Conservation (phyloP, 2,113 vertebrate species). For the Varanus komodoensis region DNA sequence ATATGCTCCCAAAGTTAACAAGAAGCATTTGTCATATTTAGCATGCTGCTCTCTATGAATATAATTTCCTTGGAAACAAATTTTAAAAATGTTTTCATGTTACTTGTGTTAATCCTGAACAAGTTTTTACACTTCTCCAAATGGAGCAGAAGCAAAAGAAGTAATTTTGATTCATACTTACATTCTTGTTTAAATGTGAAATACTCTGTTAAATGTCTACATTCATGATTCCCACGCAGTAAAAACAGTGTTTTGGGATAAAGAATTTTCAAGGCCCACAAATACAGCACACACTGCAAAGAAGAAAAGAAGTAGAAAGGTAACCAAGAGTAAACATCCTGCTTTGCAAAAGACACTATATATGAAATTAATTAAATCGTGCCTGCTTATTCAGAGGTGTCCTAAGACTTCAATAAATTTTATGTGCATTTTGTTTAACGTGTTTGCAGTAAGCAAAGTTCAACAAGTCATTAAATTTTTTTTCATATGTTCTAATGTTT, state of each 20-base stretch:
- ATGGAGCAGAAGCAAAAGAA: slow-evolving; percentile 1
- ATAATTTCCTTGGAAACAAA: background rate
- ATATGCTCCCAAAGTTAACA: background rate
- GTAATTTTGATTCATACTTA: slow-evolving; percentile 81
- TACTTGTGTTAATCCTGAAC: background rate
- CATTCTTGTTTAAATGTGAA: slow-evolving; percentile 99
- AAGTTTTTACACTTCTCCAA: background rate
- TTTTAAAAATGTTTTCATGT: background rate
- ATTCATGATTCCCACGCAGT: slow-evolving; percentile 99
- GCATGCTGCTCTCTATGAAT: background rate
- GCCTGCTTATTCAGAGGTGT: fast-evolving
- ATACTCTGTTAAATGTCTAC: slow-evolving; percentile 99
- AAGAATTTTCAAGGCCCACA: slow-evolving; percentile 99
- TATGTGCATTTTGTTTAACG: background rate
- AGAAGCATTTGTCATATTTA: background rate
- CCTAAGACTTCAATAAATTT: background rate
- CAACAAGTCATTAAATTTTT: background rate
- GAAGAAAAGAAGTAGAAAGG: slow-evolving; percentile 44
- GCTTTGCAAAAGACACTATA: background rate
- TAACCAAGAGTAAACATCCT: background rate
- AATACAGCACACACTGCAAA: slow-evolving; percentile 96
- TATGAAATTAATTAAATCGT: background rate
- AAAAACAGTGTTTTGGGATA: slow-evolving; percentile 99
- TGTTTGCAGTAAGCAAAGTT: background rate
- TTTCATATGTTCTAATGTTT: background rate